These are phyloP conservation scores for Lepidocolaptes lacrymiger DNA, from an alignment of 2,797 vertebrate species.

Conservation along the genomic window DNA sequence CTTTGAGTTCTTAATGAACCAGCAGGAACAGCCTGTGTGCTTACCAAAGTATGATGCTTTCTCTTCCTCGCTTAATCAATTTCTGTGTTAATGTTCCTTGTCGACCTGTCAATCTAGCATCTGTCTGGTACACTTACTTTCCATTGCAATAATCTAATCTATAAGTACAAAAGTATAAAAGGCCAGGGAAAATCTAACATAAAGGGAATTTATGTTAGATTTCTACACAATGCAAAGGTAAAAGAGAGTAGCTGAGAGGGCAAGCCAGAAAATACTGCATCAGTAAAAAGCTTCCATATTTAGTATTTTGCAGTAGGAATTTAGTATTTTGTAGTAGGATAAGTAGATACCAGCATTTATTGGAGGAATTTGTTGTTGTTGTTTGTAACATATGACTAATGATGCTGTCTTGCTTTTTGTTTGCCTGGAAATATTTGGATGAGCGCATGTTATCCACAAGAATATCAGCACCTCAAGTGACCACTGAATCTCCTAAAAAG, in stretches of 20 bases:
- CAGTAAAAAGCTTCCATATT: neutral
- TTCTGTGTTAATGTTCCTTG: neutral
- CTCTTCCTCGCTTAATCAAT: neutral
- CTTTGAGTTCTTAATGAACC: neutral
- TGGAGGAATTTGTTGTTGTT: neutral
- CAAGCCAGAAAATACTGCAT: neutral
- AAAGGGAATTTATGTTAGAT: neutral
- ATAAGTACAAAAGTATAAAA: neutral
- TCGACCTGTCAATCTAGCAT: neutral
- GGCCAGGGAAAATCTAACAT: neutral
- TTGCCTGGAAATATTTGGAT: neutral
- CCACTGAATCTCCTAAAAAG: neutral
- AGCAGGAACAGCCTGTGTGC: neutral
- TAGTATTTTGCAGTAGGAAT: neutral
- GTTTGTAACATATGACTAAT: neutral
- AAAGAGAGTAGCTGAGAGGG: neutral
- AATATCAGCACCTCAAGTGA: neutral
- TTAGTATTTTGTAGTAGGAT: neutral
- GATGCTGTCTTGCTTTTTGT: neutral
- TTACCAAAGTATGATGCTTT: slow-evolving; percentile 4
- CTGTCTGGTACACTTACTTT: neutral
- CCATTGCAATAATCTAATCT: neutral
- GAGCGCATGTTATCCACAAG: neutral
- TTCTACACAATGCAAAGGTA: neutral
- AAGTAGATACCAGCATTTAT: neutral